Evolutionary conservation across 2,888 invertebrate genomes (phyloP), one percentile per base, ranked within the genome.

Genomic region (Meliscaeva auricollis): DNA sequence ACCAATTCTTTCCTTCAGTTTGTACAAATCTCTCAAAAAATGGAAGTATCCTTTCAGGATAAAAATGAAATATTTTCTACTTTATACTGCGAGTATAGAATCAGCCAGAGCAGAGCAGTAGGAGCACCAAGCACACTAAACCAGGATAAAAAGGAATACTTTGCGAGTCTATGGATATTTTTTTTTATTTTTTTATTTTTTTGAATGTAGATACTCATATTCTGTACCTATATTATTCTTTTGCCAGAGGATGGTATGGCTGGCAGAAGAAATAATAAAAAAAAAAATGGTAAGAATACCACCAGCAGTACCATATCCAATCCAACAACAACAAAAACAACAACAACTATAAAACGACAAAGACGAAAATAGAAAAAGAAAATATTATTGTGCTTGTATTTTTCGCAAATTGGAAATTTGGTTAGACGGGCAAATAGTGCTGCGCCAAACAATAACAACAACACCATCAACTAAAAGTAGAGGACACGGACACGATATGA

Each of bases 391-490:
- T 85, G 77, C 85, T 77, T 73, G 77, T 81, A 85, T 81, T 85
- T 85, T 85, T 85, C 85, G 73, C 85, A 85, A 85, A 85, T 85
- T 85, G 85, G 85, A 85, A 85, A 85, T 85, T 81, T 81, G 73
- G 81, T 81, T 76, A 85, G 77, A 81, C 72, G 81, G 81, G 69
- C 85, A 81, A 81, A 85, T 76, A 81, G 76, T 73, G 72, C 68
- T 48, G 41, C 46, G 44, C 64, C 68, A 32, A 26, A 26, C 26
- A 26, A 46, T 56, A 48, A 52, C 17, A 60, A 50, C 30, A 58
- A 54, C 15, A 44, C 26, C 9, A 62, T 52, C 46, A 66, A 68
- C 20, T 26, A 38, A 9, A 38, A 38, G 9, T 3, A 6, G 32
- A 58, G 35, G 56, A 69, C n/a, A 70, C 20, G 35, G 56, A 69